Evolutionary conservation across 2,888 invertebrate genomes (phyloP).

Genomic region (Zele albiditarsus): DNA sequence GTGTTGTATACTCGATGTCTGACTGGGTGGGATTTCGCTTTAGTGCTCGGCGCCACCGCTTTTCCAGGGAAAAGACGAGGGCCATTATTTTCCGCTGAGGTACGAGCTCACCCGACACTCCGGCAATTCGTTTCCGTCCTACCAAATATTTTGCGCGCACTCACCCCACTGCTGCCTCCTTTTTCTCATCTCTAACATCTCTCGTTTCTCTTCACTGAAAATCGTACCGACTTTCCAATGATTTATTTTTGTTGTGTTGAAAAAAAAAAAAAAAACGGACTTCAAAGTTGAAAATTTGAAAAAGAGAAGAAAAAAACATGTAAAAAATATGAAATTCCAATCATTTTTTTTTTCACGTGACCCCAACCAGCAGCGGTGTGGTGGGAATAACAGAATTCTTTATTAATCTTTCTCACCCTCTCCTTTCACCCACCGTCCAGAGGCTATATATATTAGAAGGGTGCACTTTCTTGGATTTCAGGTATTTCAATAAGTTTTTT

Average conservation of each 20-base stretch:
- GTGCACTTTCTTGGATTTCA: slow-evolving; percentile 28
- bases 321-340: neutral
- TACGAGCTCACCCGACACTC: slow-evolving; percentile 18
- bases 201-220: slow-evolving; percentile 15
- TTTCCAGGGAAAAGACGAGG: slow-evolving; percentile 29
- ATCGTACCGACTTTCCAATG: slow-evolving; percentile 1
- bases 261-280: neutral
- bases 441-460: neutral
- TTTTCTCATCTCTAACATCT: neutral
- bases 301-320: neutral
- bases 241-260: slow-evolving; percentile 7
- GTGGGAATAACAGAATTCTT: neutral
- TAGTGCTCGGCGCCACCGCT: slow-evolving; percentile 10
- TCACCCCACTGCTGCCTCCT: neutral
- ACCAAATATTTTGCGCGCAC: slow-evolving; percentile 28
- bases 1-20: neutral
- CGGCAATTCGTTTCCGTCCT: slow-evolving; percentile 35
- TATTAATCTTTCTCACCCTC: neutral
- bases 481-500: slow-evolving; percentile 4
- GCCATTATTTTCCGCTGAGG: slow-evolving; percentile 31
- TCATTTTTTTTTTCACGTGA: neutral
- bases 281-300: neutral
- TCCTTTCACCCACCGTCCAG: neutral
- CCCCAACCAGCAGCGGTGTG: neutral
- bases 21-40: slow-evolving; percentile 14